Evolutionary conservation across 2,113 vertebrate species (phyloP), one percentile per base, ranked within the genome.

Genomic region (Epinephelus moara): DNA sequence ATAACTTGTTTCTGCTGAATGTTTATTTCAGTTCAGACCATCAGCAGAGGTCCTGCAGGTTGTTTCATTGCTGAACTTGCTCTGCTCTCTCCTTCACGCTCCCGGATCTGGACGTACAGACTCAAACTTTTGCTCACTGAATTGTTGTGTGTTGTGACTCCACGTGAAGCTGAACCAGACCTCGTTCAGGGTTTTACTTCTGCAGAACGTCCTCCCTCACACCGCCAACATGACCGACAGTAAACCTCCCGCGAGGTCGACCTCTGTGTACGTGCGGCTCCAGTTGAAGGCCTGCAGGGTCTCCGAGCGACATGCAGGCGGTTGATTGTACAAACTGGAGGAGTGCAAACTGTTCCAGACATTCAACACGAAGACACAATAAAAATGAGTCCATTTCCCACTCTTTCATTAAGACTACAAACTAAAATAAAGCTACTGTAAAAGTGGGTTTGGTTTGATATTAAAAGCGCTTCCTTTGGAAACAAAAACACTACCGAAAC

Each of bases 381-480:
- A 52, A 70, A 82, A 72, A 83, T 25, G 33, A 78, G 50, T 84
- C 63, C 60, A 27, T 76, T 52, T 82, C 77, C 85, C 61, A 89
- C 85, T 80, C 57, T 75, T 40, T 82, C 77, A 30, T 79, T 67
- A 62, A 79, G 75, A 89, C 69, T 75, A 63, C 52, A 68, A 85
- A 92, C 80, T 86, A 66, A 92, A 83, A 83, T 61, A 92, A 88
- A 93, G 89, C 92, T 93, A 93, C 92, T 62, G 49, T 82, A 57
- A 60, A 84, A 75, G 73, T 81, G 90, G 90, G 87, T 90, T 92
- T 89, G 88, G 85, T 85, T 78, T 59, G 85, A 78, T 66, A 70
- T 45, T 84, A 60, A 86, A 91, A 82, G 81, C 56, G 82, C 91
- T 89, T 90, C 82, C 86, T 88, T 87, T 88, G 71, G 81, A 85